These are phyloP conservation scores for Pygoscelis adeliae DNA, from an alignment of 2,113 vertebrate species.

Conservation along the genomic window DNA sequence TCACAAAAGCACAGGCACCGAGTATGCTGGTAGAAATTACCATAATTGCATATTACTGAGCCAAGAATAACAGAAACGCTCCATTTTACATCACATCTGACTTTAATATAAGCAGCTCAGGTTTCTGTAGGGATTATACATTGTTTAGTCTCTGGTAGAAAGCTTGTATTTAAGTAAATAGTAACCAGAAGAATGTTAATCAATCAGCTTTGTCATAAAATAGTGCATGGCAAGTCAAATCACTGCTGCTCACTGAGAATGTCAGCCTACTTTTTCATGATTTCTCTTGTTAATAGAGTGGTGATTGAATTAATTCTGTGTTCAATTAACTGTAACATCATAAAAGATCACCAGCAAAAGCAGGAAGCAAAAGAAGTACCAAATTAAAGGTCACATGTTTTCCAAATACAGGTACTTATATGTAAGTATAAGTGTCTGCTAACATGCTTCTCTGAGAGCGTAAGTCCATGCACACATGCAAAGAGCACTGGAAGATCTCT, in stretches of 20 bases:
- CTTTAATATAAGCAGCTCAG: not conserved
- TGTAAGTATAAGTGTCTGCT: not conserved
- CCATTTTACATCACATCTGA: conserved; percentile 24
- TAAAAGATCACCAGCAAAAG: not conserved
- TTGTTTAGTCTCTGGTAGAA: conserved; percentile 39
- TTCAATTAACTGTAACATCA: not conserved
- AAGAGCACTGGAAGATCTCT: not conserved
- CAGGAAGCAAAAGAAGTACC: not conserved
- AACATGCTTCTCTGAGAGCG: not conserved
- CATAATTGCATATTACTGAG: not conserved
- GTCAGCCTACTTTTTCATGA: not conserved
- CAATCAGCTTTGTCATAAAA: not conserved
- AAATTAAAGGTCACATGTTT: not conserved
- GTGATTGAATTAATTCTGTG: not conserved
- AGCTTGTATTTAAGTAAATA: conserved; percentile 28
- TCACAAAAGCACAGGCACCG: conserved; percentile 4
- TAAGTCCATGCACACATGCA: not conserved
- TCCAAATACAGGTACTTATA: not conserved
- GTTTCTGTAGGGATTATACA: conserved; percentile 11
- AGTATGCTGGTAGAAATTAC: conserved; percentile 9
- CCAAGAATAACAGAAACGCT: conserved; percentile 62
- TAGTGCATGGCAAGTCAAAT: not conserved
- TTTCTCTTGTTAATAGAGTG: not conserved
- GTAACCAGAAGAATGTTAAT: not conserved
- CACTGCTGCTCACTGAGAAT: not conserved